phyloP scores from a whole-genome alignment of 2,888 invertebrate species.

The Sminthurides aquaticus region DNA sequence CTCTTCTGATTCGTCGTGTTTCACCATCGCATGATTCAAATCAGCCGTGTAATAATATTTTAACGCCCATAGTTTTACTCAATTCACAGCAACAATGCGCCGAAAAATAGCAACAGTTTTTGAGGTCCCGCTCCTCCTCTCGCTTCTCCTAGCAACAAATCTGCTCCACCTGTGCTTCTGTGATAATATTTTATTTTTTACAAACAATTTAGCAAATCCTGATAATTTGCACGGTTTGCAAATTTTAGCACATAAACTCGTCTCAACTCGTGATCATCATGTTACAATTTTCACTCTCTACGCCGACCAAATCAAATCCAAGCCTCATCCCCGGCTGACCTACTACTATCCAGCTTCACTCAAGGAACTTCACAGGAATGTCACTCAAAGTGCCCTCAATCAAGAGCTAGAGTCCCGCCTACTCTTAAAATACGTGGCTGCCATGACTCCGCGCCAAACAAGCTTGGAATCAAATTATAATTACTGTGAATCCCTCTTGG shows the following conservation, averaged over 20 bases:
- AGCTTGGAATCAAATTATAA: neutral
- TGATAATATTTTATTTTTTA: neutral
- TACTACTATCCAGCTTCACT: neutral
- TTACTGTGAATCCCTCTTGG: neutral
- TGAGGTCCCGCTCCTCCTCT: no score
- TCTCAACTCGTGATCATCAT: neutral
- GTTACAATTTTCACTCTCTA: neutral
- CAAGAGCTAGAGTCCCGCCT: constrained; percentile 1
- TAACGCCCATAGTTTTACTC: no score
- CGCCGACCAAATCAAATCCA: neutral
- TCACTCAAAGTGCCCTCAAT: neutral
- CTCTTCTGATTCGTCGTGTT: no score
- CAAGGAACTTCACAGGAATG: neutral
- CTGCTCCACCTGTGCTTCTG: neutral
- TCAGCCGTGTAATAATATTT: no score
- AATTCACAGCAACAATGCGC: no score
- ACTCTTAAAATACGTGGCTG: neutral
- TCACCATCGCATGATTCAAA: no score
- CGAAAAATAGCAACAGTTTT: no score
- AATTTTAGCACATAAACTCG: neutral
- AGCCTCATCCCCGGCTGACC: neutral
- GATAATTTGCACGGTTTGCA: neutral
- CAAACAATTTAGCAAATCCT: neutral
- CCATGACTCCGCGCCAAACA: neutral
- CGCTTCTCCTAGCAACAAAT: no score